Percentiles rank a stretch among this genome's conserved stretches.
phyloP scores from a whole-genome alignment of 2,113 vertebrate species.

The Pseudorhombus dupliciocellatus region DNA sequence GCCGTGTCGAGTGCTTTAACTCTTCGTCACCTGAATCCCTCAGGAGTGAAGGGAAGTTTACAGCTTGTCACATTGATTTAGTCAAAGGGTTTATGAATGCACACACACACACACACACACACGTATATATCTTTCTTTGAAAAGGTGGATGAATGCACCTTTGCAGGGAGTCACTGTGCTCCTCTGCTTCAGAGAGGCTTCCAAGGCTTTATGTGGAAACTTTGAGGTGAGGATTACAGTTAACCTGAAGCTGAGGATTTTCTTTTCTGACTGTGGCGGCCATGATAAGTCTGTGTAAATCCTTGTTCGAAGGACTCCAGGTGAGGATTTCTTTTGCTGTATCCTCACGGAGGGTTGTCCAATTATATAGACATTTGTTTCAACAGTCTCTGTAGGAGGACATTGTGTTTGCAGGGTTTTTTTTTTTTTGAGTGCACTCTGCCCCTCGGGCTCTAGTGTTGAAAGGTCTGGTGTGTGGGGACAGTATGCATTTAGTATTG shows the following conservation, averaged over 20 bases:
- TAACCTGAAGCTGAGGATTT: conserved; percentile 37
- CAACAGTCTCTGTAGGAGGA: conserved; percentile 31
- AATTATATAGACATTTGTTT: conserved; percentile 17
- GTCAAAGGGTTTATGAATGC: not conserved
- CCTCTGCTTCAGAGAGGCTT: not conserved
- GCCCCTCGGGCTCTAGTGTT: conserved; percentile 6
- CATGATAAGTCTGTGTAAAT: conserved; percentile 48
- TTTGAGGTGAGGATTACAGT: conserved; percentile 47
- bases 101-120: not conserved
- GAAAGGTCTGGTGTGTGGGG: conserved; percentile 6
- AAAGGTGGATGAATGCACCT: not conserved
- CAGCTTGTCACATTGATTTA: not conserved
- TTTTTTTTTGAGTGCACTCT: not conserved
- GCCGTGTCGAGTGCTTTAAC: conserved; percentile 2
- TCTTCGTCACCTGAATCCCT: conserved; percentile 3
- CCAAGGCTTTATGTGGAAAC: conserved; percentile 18
- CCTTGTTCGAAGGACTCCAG: conserved; percentile 41
- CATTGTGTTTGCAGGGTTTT: not conserved
- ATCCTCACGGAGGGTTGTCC: conserved; percentile 13
- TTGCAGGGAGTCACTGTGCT: not conserved
- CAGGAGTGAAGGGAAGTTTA: not conserved
- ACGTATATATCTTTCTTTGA: not conserved
- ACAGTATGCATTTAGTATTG: conserved; percentile 15
- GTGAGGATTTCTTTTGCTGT: conserved; percentile 22
- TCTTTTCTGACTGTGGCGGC: conserved; percentile 5